Percentiles rank a stretch among this genome's conserved stretches.
These are phyloP conservation scores for Orthosia cruda DNA, from an alignment of 2,888 invertebrate species.

Conservation along the genomic window DNA sequence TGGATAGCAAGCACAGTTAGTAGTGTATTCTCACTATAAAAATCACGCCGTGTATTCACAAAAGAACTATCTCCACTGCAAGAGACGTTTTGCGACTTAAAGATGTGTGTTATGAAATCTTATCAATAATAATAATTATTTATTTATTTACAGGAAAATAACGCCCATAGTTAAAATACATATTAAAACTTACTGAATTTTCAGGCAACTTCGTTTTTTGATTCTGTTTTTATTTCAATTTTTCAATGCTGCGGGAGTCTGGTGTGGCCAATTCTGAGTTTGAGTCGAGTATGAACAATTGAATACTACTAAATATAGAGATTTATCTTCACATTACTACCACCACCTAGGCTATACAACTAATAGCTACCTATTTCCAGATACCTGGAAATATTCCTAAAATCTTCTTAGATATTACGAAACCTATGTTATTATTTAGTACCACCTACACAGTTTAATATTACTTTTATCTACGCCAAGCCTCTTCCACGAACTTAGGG, in stretches of 20 bases:
- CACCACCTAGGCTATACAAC: neutral
- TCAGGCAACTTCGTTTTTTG: too few relatives aligned
- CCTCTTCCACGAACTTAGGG: neutral
- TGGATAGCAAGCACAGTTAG: neutral
- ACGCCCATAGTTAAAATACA: too few relatives aligned
- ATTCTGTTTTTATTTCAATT: too few relatives aligned
- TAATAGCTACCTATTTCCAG: neutral
- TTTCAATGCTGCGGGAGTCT: too few relatives aligned
- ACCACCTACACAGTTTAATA: neutral
- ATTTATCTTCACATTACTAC: too few relatives aligned
- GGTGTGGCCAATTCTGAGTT: too few relatives aligned
- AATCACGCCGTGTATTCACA: neutral
- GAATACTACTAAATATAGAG: too few relatives aligned
- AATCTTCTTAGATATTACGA: too few relatives aligned
- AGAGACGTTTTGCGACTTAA: neutral
- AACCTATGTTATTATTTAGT: constrained; percentile 2
- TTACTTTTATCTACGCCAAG: constrained; percentile 11
- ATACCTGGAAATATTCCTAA: neutral
- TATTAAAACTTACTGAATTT: too few relatives aligned
- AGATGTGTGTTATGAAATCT: neutral
- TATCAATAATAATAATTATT: too few relatives aligned
- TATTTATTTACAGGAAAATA: too few relatives aligned
- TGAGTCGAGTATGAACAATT: too few relatives aligned
- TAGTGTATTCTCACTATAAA: neutral
- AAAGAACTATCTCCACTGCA: neutral